Conservation (phyloP, 2,888 invertebrate species). For the Rhabditoides inermis region DNA sequence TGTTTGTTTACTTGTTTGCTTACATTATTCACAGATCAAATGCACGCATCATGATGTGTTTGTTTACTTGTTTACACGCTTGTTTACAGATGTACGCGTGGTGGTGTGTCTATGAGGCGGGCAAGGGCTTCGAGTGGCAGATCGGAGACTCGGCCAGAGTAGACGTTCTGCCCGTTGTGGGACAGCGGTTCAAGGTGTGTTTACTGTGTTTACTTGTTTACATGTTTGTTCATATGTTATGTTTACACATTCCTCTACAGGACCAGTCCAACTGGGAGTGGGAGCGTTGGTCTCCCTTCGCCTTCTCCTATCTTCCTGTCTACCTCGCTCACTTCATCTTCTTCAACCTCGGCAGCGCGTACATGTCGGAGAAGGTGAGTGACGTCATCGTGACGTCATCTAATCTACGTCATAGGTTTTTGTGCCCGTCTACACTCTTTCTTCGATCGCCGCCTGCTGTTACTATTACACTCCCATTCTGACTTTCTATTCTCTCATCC, state of each 20-base stretch:
- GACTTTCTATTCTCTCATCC: constrained; percentile 31
- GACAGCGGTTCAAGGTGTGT: constrained; percentile 39
- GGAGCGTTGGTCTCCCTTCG: constrained; percentile 45
- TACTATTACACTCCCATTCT: constrained; percentile 36
- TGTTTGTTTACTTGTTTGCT: too few species aligned
- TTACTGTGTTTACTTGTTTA: neutral
- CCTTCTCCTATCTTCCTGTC: constrained; percentile 36
- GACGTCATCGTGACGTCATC: neutral
- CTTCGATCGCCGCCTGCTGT: constrained; percentile 31
- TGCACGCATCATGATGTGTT: too few species aligned
- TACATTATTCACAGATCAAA: too few species aligned
- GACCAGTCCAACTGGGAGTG: constrained; percentile 53
- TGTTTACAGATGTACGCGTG: constrained; percentile 21
- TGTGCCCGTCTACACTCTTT: constrained; percentile 22
- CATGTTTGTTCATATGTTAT: neutral
- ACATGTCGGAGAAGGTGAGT: constrained; percentile 20
- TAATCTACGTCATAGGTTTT: constrained; percentile 7
- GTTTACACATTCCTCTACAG: constrained; percentile 15
- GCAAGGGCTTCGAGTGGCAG: constrained; percentile 25
- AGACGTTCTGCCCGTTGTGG: constrained; percentile 22
- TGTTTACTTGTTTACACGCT: neutral
- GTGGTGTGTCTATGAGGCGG: constrained; percentile 28
- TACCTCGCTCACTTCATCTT: constrained; percentile 37
- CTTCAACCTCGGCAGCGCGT: constrained; percentile 39
- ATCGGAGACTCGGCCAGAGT: constrained; percentile 22